Evolutionary conservation across 2,113 vertebrate species (phyloP), one percentile per base, ranked within the genome.

Genomic region (Ramphastos sulfuratus): DNA sequence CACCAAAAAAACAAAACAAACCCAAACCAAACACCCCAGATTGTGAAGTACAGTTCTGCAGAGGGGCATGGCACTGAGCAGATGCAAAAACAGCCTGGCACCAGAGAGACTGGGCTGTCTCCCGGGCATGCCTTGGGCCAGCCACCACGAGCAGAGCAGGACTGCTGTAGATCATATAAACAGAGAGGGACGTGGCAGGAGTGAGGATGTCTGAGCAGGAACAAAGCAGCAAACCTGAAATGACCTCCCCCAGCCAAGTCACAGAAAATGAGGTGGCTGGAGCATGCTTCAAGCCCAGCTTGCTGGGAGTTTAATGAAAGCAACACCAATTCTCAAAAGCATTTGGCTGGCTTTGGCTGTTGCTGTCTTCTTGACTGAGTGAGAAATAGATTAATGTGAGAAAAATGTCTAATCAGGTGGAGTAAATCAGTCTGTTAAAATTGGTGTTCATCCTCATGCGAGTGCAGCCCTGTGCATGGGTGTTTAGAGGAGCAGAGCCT

Each of bases 381-480:
- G 50, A 63, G 52, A 87, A 91, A 64, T 7, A 79, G 33, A 74
- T 74, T 61, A 81, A 71, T 64, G 24, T n/a, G 77, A 78, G n/a
- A 75, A 89, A 89, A 91, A 60, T 46, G 74, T 20, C 39, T 84
- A 44, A 83, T 19, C 10, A 80, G 18, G 17, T 81, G 76, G 72
- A 64, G 35, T 23, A n/a, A 83, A 85, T 74, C 10, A 67, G 42
- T 46, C 30, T 39, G 6, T 77, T 82, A 64, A 67, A 78, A 60
- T 66, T 44, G 39, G 23, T 30, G 59, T 82, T 18, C 30, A 30
- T 63, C 55, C 27, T 76, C 10, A 1, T 11, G 16, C 37, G 44
- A 75, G 48, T 58, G 39, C 12, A 44, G 20, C 27, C 48, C 25
- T 17, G 35, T 30, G 48, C 27, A 23, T 19, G 9, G 14, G 9